Conservation (phyloP, 2,888 invertebrate species). For the Formica aserva region DNA sequence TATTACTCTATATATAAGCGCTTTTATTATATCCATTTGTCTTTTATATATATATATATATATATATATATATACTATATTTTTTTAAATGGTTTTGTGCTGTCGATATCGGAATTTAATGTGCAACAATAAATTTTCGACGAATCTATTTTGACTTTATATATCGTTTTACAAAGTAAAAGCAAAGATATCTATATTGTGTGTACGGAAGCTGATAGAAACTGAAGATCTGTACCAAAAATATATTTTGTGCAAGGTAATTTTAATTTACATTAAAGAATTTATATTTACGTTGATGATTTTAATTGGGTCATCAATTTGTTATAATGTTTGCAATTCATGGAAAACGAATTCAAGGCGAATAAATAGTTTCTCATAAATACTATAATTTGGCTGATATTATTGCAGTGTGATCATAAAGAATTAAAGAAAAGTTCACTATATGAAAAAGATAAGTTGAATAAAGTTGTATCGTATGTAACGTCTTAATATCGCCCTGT, state of each 20-base stretch:
- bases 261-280: not conserved
- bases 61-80: not conserved
- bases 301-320: not conserved
- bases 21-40: not conserved
- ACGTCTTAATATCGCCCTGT: conserved; percentile 36
- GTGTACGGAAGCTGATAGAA: not conserved
- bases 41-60: not conserved
- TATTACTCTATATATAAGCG: not conserved
- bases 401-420: not conserved
- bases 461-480: conserved; percentile 17
- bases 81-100: not conserved
- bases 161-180: not conserved
- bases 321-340: not conserved
- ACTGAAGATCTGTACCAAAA: not conserved
- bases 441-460: conserved; percentile 21
- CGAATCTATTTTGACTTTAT: not conserved
- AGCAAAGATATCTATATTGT: not conserved
- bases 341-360: conserved; percentile 13
- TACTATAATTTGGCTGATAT: not conserved
- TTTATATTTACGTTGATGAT: not conserved
- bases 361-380: not conserved
- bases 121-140: not conserved
- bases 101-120: not conserved
- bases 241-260: not conserved
- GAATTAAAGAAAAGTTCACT: not conserved